Evolutionary conservation across 2,888 invertebrate species (phyloP).

Genomic region (Lamellibrachia columna): DNA sequence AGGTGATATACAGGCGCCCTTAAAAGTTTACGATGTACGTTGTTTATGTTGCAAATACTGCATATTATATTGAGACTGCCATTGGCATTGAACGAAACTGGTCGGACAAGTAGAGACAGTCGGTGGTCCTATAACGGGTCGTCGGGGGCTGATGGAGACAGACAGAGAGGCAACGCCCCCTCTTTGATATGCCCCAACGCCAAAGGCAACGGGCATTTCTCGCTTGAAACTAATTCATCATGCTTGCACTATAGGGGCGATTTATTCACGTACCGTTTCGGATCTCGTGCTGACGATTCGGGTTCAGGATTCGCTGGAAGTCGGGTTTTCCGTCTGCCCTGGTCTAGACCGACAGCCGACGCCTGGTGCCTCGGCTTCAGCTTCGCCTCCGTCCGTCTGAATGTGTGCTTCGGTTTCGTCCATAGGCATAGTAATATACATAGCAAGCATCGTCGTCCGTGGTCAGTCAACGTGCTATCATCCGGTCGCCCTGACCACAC

Average conservation of each 20-base stretch:
- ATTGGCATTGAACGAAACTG: background rate
- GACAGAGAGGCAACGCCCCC: slow-evolving; percentile 3
- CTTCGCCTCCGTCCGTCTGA: no score
- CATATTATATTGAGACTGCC: background rate
- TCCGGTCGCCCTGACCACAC: background rate
- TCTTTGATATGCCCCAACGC: background rate
- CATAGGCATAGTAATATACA: background rate
- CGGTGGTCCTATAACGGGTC: background rate
- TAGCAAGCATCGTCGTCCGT: background rate
- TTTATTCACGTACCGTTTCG: background rate
- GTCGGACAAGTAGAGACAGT: background rate
- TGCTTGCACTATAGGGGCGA: background rate
- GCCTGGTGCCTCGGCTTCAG: background rate
- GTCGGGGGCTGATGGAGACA: background rate
- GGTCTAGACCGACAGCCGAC: background rate
- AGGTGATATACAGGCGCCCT: background rate
- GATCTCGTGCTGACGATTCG: background rate
- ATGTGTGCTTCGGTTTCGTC: background rate
- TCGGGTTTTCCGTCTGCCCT: background rate
- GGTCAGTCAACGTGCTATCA: slow-evolving; percentile 1
- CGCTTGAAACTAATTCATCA: background rate
- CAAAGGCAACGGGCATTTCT: background rate
- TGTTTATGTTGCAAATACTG: background rate
- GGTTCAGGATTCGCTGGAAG: background rate
- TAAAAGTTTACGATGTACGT: background rate